Conservation (phyloP, 2,797 vertebrate species). For the Ambastaia sidthimunki region DNA sequence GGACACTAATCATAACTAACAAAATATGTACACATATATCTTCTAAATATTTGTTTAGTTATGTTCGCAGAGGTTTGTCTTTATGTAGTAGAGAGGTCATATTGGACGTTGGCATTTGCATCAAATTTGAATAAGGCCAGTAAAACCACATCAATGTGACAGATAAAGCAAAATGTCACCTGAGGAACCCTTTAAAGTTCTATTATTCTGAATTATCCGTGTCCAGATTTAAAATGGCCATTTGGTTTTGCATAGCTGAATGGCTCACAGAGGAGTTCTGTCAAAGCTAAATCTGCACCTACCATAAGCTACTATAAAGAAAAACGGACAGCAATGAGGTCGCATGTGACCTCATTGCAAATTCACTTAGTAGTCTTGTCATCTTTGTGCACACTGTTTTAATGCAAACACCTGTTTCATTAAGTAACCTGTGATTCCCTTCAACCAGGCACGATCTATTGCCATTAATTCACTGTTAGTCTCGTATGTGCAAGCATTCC, state of each 20-base stretch:
- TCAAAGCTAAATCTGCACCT: not conserved
- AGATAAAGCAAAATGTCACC: constrained; percentile 38
- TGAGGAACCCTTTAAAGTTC: constrained; percentile 12
- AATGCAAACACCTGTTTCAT: constrained; percentile 2
- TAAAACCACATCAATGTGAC: constrained; percentile 46
- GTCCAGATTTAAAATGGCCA: constrained; percentile 28
- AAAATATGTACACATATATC: not conserved
- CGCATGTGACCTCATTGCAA: not conserved
- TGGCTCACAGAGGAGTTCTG: not conserved
- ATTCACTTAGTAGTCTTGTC: too few species aligned
- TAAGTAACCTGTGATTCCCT: not conserved
- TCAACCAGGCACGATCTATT: not conserved
- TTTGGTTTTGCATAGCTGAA: constrained; percentile 17
- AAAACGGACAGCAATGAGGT: not conserved
- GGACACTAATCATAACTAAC: not conserved
- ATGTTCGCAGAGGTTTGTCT: constrained; percentile 26
- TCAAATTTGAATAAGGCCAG: constrained; percentile 51
- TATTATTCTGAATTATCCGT: constrained; percentile 31
- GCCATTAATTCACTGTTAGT: not conserved
- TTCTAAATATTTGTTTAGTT: constrained; percentile 34
- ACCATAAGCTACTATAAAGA: not conserved
- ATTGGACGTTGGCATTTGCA: constrained; percentile 44
- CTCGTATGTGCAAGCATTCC: not conserved
- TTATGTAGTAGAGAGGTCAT: constrained; percentile 40
- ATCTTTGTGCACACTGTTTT: not conserved